Conservation (phyloP, 2,113 vertebrate genomes). For the Actinemys pallida region DNA sequence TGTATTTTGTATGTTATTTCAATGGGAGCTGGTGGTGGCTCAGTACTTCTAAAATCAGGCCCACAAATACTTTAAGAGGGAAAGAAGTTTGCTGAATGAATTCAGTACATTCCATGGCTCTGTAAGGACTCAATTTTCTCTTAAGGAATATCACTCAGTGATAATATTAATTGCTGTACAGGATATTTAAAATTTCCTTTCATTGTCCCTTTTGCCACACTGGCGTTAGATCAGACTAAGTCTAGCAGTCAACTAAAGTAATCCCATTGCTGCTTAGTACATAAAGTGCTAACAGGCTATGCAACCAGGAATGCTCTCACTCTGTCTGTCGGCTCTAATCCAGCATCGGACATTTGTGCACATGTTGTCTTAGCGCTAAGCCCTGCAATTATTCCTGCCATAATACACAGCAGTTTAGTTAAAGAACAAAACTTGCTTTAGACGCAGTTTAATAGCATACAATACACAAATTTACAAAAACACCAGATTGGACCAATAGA, state of each 20-base stretch:
- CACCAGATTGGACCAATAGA: neutral
- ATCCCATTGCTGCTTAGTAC: neutral
- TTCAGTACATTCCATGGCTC: neutral
- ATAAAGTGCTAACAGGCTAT: neutral
- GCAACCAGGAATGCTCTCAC: neutral
- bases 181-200: neutral
- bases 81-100: neutral
- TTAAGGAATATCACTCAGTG: neutral
- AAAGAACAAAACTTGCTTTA: neutral
- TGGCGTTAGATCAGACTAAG: neutral
- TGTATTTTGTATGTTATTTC: neutral
- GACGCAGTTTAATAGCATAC: neutral
- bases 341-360: fast-evolving
- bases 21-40: neutral
- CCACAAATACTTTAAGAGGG: neutral
- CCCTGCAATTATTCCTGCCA: conserved; percentile 12
- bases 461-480: neutral
- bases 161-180: neutral
- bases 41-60: conserved; percentile 1
- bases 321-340: neutral
- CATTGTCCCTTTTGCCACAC: neutral
- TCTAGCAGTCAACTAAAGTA: conserved; percentile 32
- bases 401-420: neutral
- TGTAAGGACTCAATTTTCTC: neutral
- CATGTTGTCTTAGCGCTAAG: neutral